Evolutionary conservation across 2,888 invertebrate species (phyloP), one percentile per base, ranked within the genome.

Genomic region (Tachina fera): DNA sequence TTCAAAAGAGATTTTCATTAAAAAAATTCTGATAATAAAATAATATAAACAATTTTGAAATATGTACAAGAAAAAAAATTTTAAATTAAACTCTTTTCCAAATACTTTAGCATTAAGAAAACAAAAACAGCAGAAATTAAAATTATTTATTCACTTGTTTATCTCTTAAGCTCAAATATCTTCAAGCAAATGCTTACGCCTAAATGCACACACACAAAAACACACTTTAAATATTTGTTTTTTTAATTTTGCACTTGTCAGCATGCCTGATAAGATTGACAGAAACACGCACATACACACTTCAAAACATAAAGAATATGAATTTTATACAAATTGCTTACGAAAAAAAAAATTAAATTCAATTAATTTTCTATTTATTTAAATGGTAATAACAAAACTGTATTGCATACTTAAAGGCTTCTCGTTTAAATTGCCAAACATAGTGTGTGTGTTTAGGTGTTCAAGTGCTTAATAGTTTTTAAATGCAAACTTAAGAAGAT

Each of bases 321-420:
- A 41, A 61, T 39, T 31, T 31, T 6, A 39, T 10, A 58, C n/a
- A 16, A 16, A 10, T 43, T 16, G 1, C 22, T 14, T 22, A 47
- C 14, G n/a, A n/a, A n/a, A 22, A 22, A 63, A 45, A 63, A 14
- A 16, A 53, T 16, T 14, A 60, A 58, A 68, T 60, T 68, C 14
- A 79, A 68, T 79, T 71, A 31, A 68, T 63, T 61, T 56, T 63
- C 14, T 47, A 13, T 22, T 1, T 11, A 10, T 9, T 22, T 14
- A 19, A 49, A 49, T 9, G 22, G n/a, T 10, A 43, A 31, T 11
- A 43, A 53, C 39, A 19, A 11, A 41, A 41, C 1, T 63, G 0
- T 56, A 14, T 61, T 53, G 79, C 67, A 71, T 79, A 75, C 70
- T 71, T 74, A 58, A 22, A 70, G 79, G 78, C 22, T 56, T 53